These are phyloP conservation scores for Eonycteris spelaea DNA, from an alignment of 2,113 vertebrate genomes.

Conservation along the genomic window DNA sequence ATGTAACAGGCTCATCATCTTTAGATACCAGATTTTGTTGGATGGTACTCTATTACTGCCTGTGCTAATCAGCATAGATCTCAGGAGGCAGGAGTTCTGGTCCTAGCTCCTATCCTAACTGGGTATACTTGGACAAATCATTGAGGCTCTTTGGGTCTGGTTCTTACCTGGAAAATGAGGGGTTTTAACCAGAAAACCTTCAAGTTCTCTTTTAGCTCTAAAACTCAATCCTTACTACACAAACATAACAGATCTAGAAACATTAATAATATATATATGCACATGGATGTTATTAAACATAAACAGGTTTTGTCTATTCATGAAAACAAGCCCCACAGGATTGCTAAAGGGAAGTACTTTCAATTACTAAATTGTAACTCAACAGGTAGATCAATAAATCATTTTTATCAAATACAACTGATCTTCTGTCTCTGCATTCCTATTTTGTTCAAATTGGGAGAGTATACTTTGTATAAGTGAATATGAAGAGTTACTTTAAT, in stretches of 20 bases:
- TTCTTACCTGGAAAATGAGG: not conserved
- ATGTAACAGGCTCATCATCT: too few species aligned
- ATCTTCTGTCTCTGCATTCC: not conserved
- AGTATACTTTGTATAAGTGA: not conserved
- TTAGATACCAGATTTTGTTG: not conserved
- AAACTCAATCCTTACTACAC: not conserved
- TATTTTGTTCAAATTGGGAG: not conserved
- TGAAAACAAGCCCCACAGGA: not conserved
- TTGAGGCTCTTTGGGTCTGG: not conserved
- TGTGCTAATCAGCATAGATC: not conserved
- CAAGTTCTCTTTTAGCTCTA: not conserved
- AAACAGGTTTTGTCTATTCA: slow-evolving; percentile 5
- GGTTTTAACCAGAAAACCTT: not conserved
- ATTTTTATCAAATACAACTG: not conserved
- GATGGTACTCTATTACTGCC: not conserved
- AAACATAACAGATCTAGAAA: not conserved
- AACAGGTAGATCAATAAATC: not conserved
- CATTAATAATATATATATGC: not conserved
- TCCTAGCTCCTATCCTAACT: not conserved
- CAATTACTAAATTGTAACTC: not conserved
- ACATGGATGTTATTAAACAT: not conserved
- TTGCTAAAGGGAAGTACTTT: not conserved
- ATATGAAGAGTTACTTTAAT: not conserved
- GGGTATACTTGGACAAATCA: not conserved
- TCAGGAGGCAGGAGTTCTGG: not conserved